Percentiles rank a stretch among this genome's conserved stretches.
phyloP scores from a whole-genome alignment of 2,888 invertebrate genomes.

The Ceriagrion tenellum region DNA sequence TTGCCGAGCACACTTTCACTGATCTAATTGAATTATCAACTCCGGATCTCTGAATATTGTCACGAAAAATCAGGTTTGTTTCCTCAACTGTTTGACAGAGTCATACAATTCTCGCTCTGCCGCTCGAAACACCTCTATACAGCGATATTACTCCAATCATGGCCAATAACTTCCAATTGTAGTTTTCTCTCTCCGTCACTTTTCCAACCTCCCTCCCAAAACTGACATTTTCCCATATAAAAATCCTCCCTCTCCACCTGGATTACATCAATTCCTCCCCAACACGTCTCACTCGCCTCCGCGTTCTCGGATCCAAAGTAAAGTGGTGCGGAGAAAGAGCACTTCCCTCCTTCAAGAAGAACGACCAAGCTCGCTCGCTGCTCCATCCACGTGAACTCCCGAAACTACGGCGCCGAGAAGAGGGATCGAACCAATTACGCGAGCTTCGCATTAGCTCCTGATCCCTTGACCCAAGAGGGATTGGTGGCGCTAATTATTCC shows the following conservation, averaged over 20 bases:
- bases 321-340: background rate
- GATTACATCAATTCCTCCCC: background rate
- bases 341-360: background rate
- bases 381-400: background rate
- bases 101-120: too few relatives aligned
- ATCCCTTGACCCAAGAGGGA: constrained; percentile 59
- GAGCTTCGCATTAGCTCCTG: constrained; percentile 38
- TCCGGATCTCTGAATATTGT: too few relatives aligned
- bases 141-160: too few relatives aligned
- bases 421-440: constrained; percentile 58
- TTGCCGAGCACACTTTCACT: too few relatives aligned
- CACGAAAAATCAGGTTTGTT: too few relatives aligned
- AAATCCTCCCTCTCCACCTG: background rate
- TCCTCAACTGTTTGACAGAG: too few relatives aligned
- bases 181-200: background rate
- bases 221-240: background rate
- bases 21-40: too few relatives aligned
- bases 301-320: too few relatives aligned
- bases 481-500: constrained; percentile 52
- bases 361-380: background rate
- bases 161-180: too few relatives aligned
- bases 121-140: too few relatives aligned
- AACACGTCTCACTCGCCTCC: too few relatives aligned
- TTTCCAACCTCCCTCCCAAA: background rate
- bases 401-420: background rate